These are phyloP conservation scores for Todus mexicanus DNA, from an alignment of 2,797 vertebrate genomes.

Conservation along the genomic window DNA sequence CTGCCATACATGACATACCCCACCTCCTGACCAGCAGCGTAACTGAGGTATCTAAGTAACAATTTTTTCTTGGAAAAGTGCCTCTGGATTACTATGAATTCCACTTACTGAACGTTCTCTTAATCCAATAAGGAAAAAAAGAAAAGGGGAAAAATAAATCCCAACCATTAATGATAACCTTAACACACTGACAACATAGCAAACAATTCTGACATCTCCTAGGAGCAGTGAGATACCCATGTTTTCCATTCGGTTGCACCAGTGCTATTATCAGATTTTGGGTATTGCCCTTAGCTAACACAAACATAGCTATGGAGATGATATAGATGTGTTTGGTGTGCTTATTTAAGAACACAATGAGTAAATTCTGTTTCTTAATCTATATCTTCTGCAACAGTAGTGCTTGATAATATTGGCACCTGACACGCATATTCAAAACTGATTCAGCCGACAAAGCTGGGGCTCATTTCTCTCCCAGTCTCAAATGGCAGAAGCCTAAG, in stretches of 20 bases:
- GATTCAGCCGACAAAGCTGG: not conserved
- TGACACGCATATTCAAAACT: not conserved
- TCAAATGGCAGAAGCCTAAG: not conserved
- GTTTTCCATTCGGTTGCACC: not conserved
- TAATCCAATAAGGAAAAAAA: not conserved
- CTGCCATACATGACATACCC: not conserved
- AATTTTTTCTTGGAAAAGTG: not conserved
- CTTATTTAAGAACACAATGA: not conserved
- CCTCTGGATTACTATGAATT: not conserved
- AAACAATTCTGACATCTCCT: not conserved
- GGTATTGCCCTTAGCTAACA: constrained; percentile 4
- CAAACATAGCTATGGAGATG: not conserved
- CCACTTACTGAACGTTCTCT: not conserved
- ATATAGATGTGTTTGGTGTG: not conserved
- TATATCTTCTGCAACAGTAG: not conserved
- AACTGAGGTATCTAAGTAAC: not conserved
- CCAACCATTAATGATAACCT: not conserved
- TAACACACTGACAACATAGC: not conserved
- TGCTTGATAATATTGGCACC: not conserved
- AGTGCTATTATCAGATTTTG: not conserved
- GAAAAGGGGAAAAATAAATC: not conserved
- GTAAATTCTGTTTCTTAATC: not conserved
- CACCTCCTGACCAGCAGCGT: not conserved
- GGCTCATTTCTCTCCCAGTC: not conserved
- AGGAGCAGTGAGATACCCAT: not conserved